Evolutionary conservation across 2,888 invertebrate species (phyloP).

Genomic region (Himalopsyche anomala): DNA sequence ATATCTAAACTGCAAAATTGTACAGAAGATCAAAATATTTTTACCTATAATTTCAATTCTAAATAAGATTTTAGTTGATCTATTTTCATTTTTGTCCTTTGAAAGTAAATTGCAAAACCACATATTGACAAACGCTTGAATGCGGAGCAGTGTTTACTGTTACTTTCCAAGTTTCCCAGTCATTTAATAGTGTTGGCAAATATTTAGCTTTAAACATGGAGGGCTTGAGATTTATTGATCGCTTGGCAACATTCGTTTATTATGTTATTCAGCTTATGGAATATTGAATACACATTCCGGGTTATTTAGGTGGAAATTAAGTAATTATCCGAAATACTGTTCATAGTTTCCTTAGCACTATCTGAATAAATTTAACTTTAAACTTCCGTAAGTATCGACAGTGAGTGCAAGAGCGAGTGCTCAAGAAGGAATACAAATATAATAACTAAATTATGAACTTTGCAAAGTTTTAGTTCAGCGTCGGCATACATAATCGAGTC

Average conservation of each 20-base stretch:
- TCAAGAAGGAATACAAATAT: background rate
- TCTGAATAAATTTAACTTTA: background rate
- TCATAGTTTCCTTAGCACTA: background rate
- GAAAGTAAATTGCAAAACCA: background rate
- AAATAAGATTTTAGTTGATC: too few species aligned
- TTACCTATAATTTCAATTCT: too few species aligned
- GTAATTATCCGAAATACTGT: background rate
- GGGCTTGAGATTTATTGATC: background rate
- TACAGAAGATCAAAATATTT: too few species aligned
- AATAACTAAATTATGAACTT: background rate
- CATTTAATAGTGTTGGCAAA: slow-evolving; percentile 6
- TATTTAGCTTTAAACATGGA: slow-evolving; percentile 27
- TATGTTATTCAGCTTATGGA: background rate
- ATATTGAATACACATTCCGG: slow-evolving; percentile 1
- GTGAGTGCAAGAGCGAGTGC: background rate
- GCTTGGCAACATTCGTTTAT: background rate
- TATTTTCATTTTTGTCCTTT: background rate
- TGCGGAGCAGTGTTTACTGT: background rate
- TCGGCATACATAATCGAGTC: background rate
- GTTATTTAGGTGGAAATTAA: too few species aligned
- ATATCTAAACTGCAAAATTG: too few species aligned
- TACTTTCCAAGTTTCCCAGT: slow-evolving; percentile 20
- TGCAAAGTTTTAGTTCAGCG: background rate
- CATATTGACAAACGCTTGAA: slow-evolving; percentile 26
- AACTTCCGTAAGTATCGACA: background rate